A percentile compares a stretch with the other conserved stretches of the same genome.
These are phyloP conservation scores for Helicoverpa armigera DNA, from an alignment of 1,140 invertebrate species.

Conservation along the genomic window DNA sequence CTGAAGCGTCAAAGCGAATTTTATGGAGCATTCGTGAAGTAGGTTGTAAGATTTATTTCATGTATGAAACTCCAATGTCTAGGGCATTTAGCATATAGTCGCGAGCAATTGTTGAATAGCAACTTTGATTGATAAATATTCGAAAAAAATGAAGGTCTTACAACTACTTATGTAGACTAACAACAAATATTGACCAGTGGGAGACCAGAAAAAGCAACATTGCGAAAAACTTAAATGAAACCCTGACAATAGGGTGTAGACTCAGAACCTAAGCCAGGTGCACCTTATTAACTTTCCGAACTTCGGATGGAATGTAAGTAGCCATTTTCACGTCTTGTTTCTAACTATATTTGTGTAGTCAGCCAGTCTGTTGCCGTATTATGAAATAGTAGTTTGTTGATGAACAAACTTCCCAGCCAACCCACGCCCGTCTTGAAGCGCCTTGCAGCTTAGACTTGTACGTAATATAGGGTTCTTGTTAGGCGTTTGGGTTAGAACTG, in stretches of 20 bases:
- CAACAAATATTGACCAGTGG: background rate
- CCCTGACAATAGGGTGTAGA: constrained; percentile 35
- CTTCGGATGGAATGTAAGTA: constrained; percentile 42
- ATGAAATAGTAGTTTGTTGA: constrained; percentile 51
- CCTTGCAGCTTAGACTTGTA: constrained; percentile 23
- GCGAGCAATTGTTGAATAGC: too few species aligned
- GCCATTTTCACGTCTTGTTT: constrained; percentile 25
- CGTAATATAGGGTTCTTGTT: constrained; percentile 36
- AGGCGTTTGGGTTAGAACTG: constrained; percentile 13
- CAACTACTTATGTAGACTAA: background rate
- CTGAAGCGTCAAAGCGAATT: constrained; percentile 33
- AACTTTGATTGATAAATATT: too few species aligned
- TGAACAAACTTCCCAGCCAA: constrained; percentile 45
- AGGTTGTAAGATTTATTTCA: background rate
- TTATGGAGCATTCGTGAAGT: constrained; percentile 32
- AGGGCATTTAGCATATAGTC: background rate
- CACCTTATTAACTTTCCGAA: constrained; percentile 47
- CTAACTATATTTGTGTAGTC: constrained; percentile 22
- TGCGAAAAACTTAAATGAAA: constrained; percentile 12
- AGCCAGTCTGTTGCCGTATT: constrained; percentile 45
- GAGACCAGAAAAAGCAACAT: constrained; percentile 6
- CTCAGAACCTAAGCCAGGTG: constrained; percentile 47
- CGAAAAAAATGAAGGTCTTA: too few species aligned
- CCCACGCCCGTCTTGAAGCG: background rate
- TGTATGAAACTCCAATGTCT: background rate